phyloP scores from a whole-genome alignment of 2,797 vertebrate species.

The Trichosurus vulpecula region DNA sequence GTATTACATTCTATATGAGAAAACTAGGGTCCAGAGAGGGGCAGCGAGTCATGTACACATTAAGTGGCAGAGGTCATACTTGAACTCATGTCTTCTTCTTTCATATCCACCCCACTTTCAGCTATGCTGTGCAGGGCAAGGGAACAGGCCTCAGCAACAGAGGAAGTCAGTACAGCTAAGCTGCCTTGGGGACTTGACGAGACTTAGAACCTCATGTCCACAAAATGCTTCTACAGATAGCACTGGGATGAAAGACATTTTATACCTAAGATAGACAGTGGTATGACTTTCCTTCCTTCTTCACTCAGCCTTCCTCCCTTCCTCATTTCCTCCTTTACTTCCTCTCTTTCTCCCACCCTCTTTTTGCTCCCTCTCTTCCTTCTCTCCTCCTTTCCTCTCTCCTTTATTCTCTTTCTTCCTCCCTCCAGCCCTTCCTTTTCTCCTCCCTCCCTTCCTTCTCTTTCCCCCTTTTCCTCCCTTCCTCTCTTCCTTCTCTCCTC shows the following conservation, averaged over 20 bases:
- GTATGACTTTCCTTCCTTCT: background rate
- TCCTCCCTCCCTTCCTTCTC: too few species aligned
- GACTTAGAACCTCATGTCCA: slow-evolving; percentile 59
- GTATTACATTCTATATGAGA: too few species aligned
- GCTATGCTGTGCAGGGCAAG: background rate
- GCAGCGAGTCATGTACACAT: too few species aligned
- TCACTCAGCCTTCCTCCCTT: too few species aligned
- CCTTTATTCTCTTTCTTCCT: background rate
- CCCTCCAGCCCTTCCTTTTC: too few species aligned
- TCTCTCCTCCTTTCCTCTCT: too few species aligned
- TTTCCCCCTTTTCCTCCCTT: too few species aligned
- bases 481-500: too few species aligned
- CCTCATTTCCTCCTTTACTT: background rate
- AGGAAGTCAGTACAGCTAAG: slow-evolving; percentile 60
- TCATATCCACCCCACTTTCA: background rate
- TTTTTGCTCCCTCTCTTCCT: background rate
- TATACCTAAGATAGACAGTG: background rate
- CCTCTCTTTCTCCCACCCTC: background rate
- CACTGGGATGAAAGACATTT: slow-evolving; percentile 28
- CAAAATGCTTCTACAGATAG: background rate
- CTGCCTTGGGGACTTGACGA: slow-evolving; percentile 55
- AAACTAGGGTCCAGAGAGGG: too few species aligned
- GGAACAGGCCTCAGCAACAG: slow-evolving; percentile 42
- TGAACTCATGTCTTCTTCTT: too few species aligned
- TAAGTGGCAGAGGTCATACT: too few species aligned